Evolutionary conservation across 2,888 invertebrate species (phyloP).

Genomic region (Phrixothrix hirtus): DNA sequence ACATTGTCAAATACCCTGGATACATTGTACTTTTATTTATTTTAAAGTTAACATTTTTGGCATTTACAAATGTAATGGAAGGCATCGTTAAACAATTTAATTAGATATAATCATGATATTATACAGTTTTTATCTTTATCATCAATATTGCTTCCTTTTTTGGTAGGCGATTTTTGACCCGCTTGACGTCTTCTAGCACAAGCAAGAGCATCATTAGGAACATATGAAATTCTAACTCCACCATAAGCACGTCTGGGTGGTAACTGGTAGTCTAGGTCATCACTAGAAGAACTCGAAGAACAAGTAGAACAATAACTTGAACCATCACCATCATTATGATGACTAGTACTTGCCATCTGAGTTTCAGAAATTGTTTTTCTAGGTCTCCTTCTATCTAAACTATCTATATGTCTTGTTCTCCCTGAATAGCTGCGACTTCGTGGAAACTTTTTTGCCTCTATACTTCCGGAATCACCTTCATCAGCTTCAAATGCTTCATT

Average conservation of each 20-base stretch:
- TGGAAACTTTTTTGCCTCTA: slow-evolving; percentile 53
- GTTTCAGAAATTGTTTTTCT: slow-evolving; percentile 50
- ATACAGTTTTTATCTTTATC: slow-evolving; percentile 83
- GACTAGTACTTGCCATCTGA: slow-evolving; percentile 45
- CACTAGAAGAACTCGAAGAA: slow-evolving; percentile 82
- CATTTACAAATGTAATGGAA: slow-evolving; percentile 35
- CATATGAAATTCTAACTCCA: slow-evolving; percentile 88
- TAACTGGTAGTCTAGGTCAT: slow-evolving; percentile 83
- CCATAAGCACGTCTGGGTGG: slow-evolving; percentile 83
- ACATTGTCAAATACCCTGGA: slow-evolving; percentile 28
- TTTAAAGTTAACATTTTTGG: slow-evolving; percentile 33
- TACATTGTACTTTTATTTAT: slow-evolving; percentile 22
- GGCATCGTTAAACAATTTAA: slow-evolving; percentile 30
- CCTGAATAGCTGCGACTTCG: slow-evolving; percentile 62
- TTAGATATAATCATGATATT: slow-evolving; percentile 71
- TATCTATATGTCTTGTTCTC: slow-evolving; percentile 51
- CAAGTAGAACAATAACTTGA: slow-evolving; percentile 90
- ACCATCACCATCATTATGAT: slow-evolving; percentile 63
- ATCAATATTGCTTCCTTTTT: slow-evolving; percentile 47
- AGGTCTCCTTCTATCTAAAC: slow-evolving; percentile 46
- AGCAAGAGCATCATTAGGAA: slow-evolving; percentile 88
- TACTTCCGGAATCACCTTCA: slow-evolving; percentile 50
- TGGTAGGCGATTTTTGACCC: slow-evolving; percentile 52
- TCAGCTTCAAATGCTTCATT: slow-evolving; percentile 57
- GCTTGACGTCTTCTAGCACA: slow-evolving; percentile 69